Conservation (phyloP, 2,113 vertebrate genomes). For the Cichladusa arquata region DNA sequence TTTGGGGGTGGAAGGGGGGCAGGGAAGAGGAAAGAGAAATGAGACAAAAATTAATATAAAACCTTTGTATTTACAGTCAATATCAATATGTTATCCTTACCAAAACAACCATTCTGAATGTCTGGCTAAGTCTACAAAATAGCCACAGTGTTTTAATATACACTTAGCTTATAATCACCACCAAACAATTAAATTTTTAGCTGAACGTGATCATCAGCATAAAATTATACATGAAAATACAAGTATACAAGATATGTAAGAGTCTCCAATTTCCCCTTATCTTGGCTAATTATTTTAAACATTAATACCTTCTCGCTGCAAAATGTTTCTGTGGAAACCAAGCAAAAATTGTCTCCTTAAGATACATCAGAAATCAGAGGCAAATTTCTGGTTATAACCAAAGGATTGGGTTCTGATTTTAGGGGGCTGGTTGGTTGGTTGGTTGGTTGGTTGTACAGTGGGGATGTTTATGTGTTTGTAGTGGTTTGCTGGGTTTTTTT, state of each 20-base stretch:
- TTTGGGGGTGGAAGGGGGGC: rapidly evolving
- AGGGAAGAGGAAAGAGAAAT: neutral
- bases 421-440: neutral
- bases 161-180: neutral
- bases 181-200: neutral
- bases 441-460: neutral
- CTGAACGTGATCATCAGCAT: neutral
- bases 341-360: neutral
- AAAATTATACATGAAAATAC: neutral
- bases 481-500: neutral
- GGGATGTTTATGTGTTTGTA: neutral
- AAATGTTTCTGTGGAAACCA: neutral
- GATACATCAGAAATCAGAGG: neutral
- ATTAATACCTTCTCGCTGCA: neutral
- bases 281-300: neutral
- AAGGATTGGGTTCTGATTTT: neutral
- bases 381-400: neutral
- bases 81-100: neutral
- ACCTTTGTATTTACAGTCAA: neutral
- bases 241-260: neutral
- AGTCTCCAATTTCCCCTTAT: neutral
- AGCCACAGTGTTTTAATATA: neutral
- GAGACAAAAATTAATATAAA: neutral
- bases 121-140: neutral
- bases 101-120: neutral